Evolutionary conservation across 2,888 invertebrate species (phyloP).

Genomic region (Bellardia pandia): DNA sequence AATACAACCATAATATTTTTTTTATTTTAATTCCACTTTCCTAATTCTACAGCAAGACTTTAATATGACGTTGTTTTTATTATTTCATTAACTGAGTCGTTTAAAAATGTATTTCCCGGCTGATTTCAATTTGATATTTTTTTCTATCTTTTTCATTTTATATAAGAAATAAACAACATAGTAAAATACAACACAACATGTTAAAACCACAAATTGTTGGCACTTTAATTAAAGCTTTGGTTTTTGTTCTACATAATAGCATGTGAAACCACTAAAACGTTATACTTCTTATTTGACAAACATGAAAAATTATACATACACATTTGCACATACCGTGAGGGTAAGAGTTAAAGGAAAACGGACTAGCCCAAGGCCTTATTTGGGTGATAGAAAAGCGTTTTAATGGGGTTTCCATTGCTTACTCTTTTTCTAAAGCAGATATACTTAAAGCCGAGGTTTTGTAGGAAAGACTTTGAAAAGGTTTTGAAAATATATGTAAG

Average conservation of each 20-base stretch:
- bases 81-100: neutral
- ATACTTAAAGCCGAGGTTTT: too few species aligned
- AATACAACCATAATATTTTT: too few species aligned
- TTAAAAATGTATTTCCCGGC: neutral
- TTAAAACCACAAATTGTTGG: conserved; percentile 68
- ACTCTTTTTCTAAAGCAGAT: too few species aligned
- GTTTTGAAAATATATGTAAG: too few species aligned
- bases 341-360: too few species aligned
- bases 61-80: neutral
- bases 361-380: too few species aligned
- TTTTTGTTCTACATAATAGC: conserved; percentile 59
- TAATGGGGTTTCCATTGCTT: too few species aligned
- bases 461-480: too few species aligned
- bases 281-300: conserved; percentile 64
- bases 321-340: neutral
- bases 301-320: conserved; percentile 50
- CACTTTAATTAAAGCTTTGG: conserved; percentile 69
- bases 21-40: neutral
- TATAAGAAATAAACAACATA: conserved; percentile 23
- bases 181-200: conserved; percentile 44
- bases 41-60: neutral
- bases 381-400: too few species aligned
- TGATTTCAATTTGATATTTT: conserved; percentile 21
- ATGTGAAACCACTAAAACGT: conserved; percentile 69
- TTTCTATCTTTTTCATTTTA: neutral